Conservation (phyloP, 2,797 vertebrate genomes). For the Phalloptychus januarius region DNA sequence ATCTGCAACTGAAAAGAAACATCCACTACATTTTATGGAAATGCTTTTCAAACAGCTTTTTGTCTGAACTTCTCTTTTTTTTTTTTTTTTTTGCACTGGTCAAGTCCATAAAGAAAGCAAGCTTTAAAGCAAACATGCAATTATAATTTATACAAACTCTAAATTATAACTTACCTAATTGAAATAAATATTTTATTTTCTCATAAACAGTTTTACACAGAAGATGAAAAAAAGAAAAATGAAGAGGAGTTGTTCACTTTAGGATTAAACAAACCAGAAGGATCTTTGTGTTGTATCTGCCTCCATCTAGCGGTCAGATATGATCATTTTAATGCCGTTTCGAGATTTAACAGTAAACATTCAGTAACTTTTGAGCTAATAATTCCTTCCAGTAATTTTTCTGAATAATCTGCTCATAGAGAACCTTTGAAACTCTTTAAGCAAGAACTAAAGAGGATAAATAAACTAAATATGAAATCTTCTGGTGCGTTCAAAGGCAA, state of each 20-base stretch:
- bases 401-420: too few relatives aligned
- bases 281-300: conserved; percentile 6
- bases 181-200: not conserved
- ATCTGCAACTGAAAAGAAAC: not conserved
- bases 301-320: conserved; percentile 40
- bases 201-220: not conserved
- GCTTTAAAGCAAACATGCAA: not conserved
- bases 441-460: not conserved
- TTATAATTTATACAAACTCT: not conserved
- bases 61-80: not conserved
- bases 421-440: not conserved
- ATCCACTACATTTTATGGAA: not conserved
- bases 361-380: not conserved
- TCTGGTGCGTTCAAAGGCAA: not conserved
- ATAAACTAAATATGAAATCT: not conserved
- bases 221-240: not conserved
- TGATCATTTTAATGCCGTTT: not conserved
- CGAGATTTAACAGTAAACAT: not conserved
- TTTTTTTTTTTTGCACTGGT: not conserved
- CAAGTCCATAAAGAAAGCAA: not conserved
- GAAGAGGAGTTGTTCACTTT: not conserved
- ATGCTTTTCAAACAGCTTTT: not conserved
- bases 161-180: not conserved
- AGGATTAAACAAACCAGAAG: not conserved
- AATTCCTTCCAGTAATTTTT: not conserved